Evolutionary conservation across 2,888 invertebrate species (phyloP).

Genomic region (Patella pellucida): DNA sequence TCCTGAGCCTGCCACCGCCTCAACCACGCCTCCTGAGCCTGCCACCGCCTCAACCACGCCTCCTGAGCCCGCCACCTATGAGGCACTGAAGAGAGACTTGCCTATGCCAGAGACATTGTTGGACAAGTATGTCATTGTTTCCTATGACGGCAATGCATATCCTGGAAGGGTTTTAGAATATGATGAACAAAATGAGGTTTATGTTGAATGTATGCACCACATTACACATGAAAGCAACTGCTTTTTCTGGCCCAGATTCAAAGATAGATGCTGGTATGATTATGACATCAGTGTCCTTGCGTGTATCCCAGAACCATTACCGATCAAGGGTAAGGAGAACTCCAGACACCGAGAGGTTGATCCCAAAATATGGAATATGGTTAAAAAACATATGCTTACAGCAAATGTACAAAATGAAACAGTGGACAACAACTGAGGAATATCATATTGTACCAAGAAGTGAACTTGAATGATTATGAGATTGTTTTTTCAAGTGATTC

Average conservation of each 20-base stretch:
- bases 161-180: constrained; percentile 13
- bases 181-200: constrained; percentile 14
- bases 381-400: background rate
- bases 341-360: constrained; percentile 13
- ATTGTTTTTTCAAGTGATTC: too few relatives aligned
- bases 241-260: constrained; percentile 13
- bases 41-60: background rate
- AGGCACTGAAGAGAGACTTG: background rate
- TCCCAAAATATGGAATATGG: constrained; percentile 14
- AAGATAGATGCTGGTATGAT: constrained; percentile 18
- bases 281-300: constrained; percentile 12
- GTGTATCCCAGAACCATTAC: constrained; percentile 13
- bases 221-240: constrained; percentile 12
- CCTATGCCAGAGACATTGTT: constrained; percentile 15
- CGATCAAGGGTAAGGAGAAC: constrained; percentile 1
- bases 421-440: too few relatives aligned
- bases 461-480: too few relatives aligned
- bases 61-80: background rate
- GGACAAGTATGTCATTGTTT: constrained; percentile 14
- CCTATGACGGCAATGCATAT: constrained; percentile 16
- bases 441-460: too few relatives aligned
- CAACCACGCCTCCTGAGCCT: constrained; percentile 7
- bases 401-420: too few relatives aligned
- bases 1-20: constrained; percentile 6
- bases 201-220: constrained; percentile 20